These are phyloP conservation scores for Eueides isabella DNA, from an alignment of 1,140 invertebrate genomes.

Conservation along the genomic window DNA sequence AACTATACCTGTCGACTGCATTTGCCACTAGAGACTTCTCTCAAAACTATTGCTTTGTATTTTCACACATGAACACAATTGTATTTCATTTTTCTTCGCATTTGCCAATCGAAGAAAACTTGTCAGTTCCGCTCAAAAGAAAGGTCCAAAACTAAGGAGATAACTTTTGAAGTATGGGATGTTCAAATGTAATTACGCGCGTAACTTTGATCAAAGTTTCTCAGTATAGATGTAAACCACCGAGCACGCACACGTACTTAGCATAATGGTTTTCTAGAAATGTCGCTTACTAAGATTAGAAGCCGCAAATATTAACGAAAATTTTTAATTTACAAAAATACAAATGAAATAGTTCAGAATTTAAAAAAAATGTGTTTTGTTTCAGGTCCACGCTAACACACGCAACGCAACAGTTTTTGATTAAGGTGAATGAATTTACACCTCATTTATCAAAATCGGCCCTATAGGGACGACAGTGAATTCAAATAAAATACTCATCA, in stretches of 20 bases:
- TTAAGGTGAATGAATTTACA: background rate
- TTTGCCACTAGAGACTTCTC: conserved; percentile 55
- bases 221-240: conserved; percentile 28
- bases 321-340: background rate
- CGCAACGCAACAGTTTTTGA: too few species aligned
- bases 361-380: too few species aligned
- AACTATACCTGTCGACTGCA: conserved; percentile 58
- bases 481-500: background rate
- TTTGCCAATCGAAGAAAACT: conserved; percentile 41
- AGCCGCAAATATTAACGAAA: background rate
- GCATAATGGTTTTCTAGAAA: conserved; percentile 34
- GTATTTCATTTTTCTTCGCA: conserved; percentile 55
- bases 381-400: too few species aligned
- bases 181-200: conserved; percentile 36
- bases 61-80: conserved; percentile 48
- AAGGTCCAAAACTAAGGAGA: conserved; percentile 33
- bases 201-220: conserved; percentile 37
- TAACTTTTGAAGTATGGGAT: conserved; percentile 26
- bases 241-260: conserved; percentile 25
- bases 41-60: conserved; percentile 60
- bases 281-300: conserved; percentile 32
- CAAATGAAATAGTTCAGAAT: too few species aligned
- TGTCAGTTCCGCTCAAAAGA: conserved; percentile 32
- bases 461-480: background rate
- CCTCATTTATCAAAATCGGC: background rate